phyloP scores from a whole-genome alignment of 2,113 vertebrate genomes.

The Ginglymostoma cirratum region DNA sequence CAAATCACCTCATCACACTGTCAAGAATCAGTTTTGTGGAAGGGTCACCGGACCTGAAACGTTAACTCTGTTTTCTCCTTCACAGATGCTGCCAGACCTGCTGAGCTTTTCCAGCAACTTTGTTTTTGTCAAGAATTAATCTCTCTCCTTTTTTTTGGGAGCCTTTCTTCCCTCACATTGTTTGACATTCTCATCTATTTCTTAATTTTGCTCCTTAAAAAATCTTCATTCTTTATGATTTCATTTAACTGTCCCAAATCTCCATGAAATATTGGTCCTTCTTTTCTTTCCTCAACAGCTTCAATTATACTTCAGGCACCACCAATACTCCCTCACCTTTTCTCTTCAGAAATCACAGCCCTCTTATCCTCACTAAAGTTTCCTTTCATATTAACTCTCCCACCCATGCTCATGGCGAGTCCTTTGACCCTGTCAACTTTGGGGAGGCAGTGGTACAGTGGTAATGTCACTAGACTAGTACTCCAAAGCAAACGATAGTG shows the following conservation, averaged over 20 bases:
- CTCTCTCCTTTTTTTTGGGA: background rate
- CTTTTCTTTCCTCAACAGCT: background rate
- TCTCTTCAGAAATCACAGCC: background rate
- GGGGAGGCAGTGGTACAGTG: too few relatives aligned
- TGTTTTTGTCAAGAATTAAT: too few relatives aligned
- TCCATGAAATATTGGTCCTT: background rate
- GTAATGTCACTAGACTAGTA: too few relatives aligned
- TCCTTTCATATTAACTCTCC: background rate
- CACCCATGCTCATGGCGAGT: background rate
- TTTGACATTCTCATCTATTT: background rate
- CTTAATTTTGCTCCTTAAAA: background rate
- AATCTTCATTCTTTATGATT: background rate
- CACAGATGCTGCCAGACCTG: too few relatives aligned
- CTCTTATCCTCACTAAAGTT: background rate
- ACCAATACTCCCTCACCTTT: background rate
- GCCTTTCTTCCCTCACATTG: too few relatives aligned
- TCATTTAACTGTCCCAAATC: background rate
- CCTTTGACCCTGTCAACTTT: background rate
- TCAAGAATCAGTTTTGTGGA: too few relatives aligned
- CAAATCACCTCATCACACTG: background rate
- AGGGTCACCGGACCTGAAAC: too few relatives aligned
- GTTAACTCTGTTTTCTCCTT: too few relatives aligned
- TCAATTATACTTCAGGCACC: background rate
- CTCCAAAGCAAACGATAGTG: too few relatives aligned
- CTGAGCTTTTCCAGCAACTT: too few relatives aligned